phyloP scores from a whole-genome alignment of 2,113 vertebrate genomes.

The Chrysochloris asiatica region DNA sequence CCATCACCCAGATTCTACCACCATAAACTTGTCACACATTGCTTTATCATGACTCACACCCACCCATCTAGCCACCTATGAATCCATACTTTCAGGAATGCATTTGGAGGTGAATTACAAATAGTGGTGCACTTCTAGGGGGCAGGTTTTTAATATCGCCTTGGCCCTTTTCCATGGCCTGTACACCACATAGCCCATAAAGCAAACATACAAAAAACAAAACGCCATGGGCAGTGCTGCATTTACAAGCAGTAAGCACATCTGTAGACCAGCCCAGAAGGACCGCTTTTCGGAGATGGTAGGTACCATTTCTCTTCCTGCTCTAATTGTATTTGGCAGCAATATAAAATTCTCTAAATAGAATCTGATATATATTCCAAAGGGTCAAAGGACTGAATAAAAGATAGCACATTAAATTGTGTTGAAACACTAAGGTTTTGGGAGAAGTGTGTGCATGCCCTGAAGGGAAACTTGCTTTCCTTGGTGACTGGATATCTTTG shows the following conservation, averaged over 20 bases:
- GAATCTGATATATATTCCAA: background rate
- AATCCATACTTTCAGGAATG: background rate
- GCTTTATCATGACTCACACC: background rate
- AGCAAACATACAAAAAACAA: background rate
- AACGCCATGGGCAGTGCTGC: background rate
- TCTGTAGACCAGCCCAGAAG: too few species aligned
- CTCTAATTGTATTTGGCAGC: background rate
- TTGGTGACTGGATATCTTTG: background rate
- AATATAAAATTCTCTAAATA: background rate
- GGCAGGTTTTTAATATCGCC: background rate
- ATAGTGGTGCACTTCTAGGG: background rate
- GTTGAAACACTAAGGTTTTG: background rate
- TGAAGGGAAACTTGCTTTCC: background rate
- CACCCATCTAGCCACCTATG: background rate
- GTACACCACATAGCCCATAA: background rate
- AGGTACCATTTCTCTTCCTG: background rate
- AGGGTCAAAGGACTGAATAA: background rate
- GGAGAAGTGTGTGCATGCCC: background rate
- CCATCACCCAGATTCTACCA: too few species aligned
- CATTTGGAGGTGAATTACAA: background rate
- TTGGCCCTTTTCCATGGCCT: background rate
- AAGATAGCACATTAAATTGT: background rate
- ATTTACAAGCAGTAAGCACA: background rate
- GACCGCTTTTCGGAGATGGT: background rate
- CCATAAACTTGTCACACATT: fast-evolving